phyloP scores from a whole-genome alignment of 2,888 invertebrate genomes.

The Ditylenchus weischeri region DNA sequence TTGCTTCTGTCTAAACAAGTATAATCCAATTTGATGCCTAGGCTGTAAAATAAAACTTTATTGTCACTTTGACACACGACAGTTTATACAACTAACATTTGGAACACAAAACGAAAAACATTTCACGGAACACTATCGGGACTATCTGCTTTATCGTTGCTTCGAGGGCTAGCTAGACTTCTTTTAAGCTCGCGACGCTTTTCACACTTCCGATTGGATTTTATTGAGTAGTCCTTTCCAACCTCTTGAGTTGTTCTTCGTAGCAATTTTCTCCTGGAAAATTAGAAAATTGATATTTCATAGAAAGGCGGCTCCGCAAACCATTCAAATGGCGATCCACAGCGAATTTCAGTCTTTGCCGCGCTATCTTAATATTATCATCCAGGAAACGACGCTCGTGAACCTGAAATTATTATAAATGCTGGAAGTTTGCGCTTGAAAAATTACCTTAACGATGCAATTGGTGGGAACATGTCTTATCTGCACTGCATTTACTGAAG shows the following conservation, averaged over 20 bases:
- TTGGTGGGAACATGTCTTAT: constrained; percentile 81
- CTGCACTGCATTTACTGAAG: constrained; percentile 80
- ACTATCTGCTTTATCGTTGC: too few relatives aligned
- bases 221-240: constrained; percentile 27
- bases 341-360: constrained; percentile 72
- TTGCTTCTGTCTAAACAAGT: too few relatives aligned
- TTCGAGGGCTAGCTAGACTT: too few relatives aligned
- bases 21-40: too few relatives aligned
- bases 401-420: constrained; percentile 35
- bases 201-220: constrained; percentile 22
- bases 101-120: too few relatives aligned
- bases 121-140: too few relatives aligned
- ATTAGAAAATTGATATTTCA: too few relatives aligned
- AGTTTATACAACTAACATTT: too few relatives aligned
- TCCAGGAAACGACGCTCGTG: constrained; percentile 78
- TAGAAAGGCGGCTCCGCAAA: too few relatives aligned
- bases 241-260: constrained; percentile 66
- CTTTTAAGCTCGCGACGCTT: constrained; percentile 11
- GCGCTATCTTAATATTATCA: constrained; percentile 77
- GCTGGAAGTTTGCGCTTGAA: constrained; percentile 9
- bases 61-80: too few relatives aligned
- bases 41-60: too few relatives aligned
- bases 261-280: constrained; percentile 69
- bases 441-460: constrained; percentile 74
- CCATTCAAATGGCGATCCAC: constrained; percentile 79